Conservation (phyloP, 2,888 invertebrate species). For the Cephus runcator region DNA sequence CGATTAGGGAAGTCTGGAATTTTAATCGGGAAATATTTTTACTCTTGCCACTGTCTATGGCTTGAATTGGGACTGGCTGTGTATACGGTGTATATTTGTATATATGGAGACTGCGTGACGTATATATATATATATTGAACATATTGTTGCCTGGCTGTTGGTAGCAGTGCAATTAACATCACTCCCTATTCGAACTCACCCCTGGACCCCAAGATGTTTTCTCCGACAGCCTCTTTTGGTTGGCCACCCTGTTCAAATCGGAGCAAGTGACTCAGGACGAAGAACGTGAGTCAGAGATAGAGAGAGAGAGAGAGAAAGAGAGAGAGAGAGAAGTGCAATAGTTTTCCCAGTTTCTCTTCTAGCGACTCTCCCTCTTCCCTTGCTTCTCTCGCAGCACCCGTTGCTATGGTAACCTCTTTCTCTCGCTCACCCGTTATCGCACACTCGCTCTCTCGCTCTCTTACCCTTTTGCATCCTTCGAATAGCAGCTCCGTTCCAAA, state of each 20-base stretch:
- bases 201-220: constrained; percentile 18
- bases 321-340: constrained; percentile 31
- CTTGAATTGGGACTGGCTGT: not conserved
- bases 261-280: not conserved
- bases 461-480: constrained; percentile 27
- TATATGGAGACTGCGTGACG: not conserved
- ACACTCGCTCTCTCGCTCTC: constrained; percentile 33
- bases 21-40: not conserved
- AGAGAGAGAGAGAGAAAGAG: not conserved
- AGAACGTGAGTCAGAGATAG: constrained; percentile 12
- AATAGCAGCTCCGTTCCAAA: constrained; percentile 45
- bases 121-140: constrained; percentile 24
- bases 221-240: not conserved
- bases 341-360: constrained; percentile 34
- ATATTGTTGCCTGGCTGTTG: constrained; percentile 42
- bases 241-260: not conserved
- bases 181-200: constrained; percentile 42
- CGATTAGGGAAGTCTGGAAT: not conserved
- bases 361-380: constrained; percentile 5
- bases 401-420: constrained; percentile 5
- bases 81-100: not conserved
- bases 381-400: constrained; percentile 1
- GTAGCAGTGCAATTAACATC: constrained; percentile 51
- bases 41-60: not conserved
- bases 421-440: constrained; percentile 18